phyloP scores from a whole-genome alignment of 2,888 invertebrate species.

The Glaucopsyche alexis region DNA sequence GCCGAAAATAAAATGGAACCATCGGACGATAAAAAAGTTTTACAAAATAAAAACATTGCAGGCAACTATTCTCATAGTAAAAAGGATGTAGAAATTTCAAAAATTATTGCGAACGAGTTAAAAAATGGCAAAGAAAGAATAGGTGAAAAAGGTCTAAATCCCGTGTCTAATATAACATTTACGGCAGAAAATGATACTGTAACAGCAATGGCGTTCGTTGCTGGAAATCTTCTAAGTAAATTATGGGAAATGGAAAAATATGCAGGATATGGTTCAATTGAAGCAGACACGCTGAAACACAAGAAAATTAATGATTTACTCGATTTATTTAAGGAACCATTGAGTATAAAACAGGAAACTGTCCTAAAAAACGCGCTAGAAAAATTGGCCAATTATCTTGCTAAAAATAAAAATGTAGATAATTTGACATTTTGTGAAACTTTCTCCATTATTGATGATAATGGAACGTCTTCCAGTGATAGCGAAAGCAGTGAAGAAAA shows the following conservation, averaged over 20 bases:
- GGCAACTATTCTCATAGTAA: slow-evolving; percentile 53
- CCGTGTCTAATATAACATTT: slow-evolving; percentile 68
- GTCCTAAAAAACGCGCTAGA: slow-evolving; percentile 64
- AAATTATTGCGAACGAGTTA: slow-evolving; percentile 65
- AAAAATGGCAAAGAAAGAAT: slow-evolving; percentile 59
- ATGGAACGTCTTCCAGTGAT: slow-evolving; percentile 41
- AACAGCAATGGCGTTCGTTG: slow-evolving; percentile 70
- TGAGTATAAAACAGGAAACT: slow-evolving; percentile 62
- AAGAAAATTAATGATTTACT: slow-evolving; percentile 64
- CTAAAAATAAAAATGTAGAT: slow-evolving; percentile 51
- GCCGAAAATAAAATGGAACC: slow-evolving; percentile 64
- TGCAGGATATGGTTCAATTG: slow-evolving; percentile 50
- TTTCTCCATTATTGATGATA: slow-evolving; percentile 42
- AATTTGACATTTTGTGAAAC: slow-evolving; percentile 61
- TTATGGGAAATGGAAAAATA: slow-evolving; percentile 71
- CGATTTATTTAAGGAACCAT: slow-evolving; percentile 67
- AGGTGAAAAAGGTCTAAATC: slow-evolving; percentile 54
- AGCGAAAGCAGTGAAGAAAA: slow-evolving; percentile 28
- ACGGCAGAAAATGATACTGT: slow-evolving; percentile 70
- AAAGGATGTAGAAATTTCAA: slow-evolving; percentile 62
- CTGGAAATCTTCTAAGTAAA: slow-evolving; percentile 69
- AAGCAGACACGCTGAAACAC: slow-evolving; percentile 61
- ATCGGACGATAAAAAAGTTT: slow-evolving; percentile 46
- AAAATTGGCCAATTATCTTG: slow-evolving; percentile 57
- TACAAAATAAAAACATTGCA: slow-evolving; percentile 47